phyloP scores from a whole-genome alignment of 2,113 vertebrate genomes.

The Oryzias curvinotus region DNA sequence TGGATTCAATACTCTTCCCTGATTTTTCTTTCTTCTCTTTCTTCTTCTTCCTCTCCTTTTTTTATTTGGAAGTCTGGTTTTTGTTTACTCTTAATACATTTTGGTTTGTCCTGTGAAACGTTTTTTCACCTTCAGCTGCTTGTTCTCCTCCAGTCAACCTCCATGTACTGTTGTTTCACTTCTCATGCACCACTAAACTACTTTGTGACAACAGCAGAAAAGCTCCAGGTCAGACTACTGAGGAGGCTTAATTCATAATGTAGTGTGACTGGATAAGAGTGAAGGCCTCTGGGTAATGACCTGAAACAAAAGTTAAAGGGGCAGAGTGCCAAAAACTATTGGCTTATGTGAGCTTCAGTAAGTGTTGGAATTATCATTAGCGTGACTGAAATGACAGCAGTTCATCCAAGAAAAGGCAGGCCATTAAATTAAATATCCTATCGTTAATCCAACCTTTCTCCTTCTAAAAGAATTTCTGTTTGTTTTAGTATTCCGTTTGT shows the following conservation, averaged over 20 bases:
- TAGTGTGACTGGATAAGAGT: conserved; percentile 45
- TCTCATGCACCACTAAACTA: neutral
- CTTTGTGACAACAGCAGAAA: conserved; percentile 9
- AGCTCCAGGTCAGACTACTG: conserved; percentile 46
- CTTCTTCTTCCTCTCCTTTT: no score
- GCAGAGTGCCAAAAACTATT: conserved; percentile 10
- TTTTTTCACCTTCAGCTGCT: no score
- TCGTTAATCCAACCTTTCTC: neutral
- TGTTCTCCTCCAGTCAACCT: neutral
- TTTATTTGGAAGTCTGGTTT: no score
- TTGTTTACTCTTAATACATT: no score
- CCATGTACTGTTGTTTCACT: neutral
- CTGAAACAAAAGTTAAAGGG: conserved; percentile 12
- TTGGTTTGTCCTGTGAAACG: no score
- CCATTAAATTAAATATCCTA: conserved; percentile 2
- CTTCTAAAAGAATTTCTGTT: conserved; percentile 6
- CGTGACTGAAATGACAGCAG: conserved; percentile 4
- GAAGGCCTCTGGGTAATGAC: conserved; percentile 43
- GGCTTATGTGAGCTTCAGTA: conserved; percentile 7
- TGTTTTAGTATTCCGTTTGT: conserved; percentile 37
- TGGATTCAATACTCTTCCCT: no score
- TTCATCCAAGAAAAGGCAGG: conserved; percentile 3
- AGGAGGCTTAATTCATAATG: conserved; percentile 53
- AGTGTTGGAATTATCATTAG: conserved; percentile 5
- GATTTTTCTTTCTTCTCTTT: no score